Percentiles rank a stretch among this genome's conserved stretches.
phyloP scores from a whole-genome alignment of 2,797 vertebrate genomes.

The Rhinogobio ventralis region DNA sequence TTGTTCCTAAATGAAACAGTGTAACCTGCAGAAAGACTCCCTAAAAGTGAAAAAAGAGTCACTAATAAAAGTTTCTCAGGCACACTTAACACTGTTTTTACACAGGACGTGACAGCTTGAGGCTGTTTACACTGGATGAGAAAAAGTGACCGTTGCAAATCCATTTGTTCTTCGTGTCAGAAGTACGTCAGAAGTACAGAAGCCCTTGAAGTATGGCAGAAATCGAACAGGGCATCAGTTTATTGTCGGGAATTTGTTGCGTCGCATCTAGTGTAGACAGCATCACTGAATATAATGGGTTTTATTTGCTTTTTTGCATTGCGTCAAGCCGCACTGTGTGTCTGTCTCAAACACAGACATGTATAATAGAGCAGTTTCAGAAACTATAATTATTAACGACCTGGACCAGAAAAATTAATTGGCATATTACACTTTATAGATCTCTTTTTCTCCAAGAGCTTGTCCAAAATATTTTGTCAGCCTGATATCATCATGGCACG shows the following conservation, averaged over 20 bases:
- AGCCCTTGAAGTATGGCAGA: not conserved
- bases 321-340: not conserved
- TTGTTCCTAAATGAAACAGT: not conserved
- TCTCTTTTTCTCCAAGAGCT: constrained; percentile 7
- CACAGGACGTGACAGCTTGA: not conserved
- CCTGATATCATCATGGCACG: constrained; percentile 15
- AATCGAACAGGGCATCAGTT: not conserved
- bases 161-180: not conserved
- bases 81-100: not conserved
- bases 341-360: not conserved
- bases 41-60: not conserved
- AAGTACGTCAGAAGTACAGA: not conserved
- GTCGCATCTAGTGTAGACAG: not conserved
- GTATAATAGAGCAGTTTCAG: not conserved
- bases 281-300: not conserved
- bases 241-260: not conserved
- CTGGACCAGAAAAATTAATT: not conserved
- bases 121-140: not conserved
- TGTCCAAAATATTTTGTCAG: constrained; percentile 2
- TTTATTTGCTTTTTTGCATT: not conserved
- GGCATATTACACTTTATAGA: not conserved
- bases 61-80: not conserved
- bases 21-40: not conserved
- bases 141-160: not conserved
- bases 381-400: not conserved